Conservation (phyloP, 2,113 vertebrate species). For the Myotis lucifugus region DNA sequence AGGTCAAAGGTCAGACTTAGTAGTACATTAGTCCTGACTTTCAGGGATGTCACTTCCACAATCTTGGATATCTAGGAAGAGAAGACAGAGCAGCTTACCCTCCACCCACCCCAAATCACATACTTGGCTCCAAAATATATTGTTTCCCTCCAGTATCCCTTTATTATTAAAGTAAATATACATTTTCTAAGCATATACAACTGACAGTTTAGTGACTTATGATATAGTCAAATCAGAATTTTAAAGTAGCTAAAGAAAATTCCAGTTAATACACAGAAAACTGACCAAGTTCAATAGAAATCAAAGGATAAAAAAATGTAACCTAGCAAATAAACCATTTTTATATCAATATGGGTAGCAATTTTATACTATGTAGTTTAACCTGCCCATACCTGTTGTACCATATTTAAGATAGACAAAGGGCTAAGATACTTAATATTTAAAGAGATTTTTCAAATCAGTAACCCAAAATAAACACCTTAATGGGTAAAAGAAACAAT, state of each 20-base stretch:
- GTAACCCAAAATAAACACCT: not conserved
- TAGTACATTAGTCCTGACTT: not conserved
- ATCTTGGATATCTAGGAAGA: not conserved
- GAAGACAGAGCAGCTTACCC: not conserved
- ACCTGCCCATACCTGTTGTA: not conserved
- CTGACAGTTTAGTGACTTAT: not conserved
- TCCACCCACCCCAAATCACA: not conserved
- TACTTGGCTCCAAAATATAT: not conserved
- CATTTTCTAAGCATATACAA: not conserved
- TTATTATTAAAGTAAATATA: not conserved
- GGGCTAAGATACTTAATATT: not conserved
- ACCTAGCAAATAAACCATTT: not conserved
- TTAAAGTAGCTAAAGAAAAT: slow-evolving; percentile 28
- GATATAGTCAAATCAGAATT: not conserved
- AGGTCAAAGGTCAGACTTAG: slow-evolving; percentile 43
- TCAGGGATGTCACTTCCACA: not conserved
- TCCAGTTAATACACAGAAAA: not conserved
- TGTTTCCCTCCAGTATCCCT: not conserved
- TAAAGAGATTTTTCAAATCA: slow-evolving; percentile 12
- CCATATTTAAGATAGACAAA: slow-evolving; percentile 29
- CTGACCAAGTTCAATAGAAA: not conserved
- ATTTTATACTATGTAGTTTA: not conserved
- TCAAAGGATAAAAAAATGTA: not conserved
- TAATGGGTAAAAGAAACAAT: not conserved
- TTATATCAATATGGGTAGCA: not conserved